Evolutionary conservation across 2,888 invertebrate species (phyloP).

Genomic region (Tetramorium bicarinatum): DNA sequence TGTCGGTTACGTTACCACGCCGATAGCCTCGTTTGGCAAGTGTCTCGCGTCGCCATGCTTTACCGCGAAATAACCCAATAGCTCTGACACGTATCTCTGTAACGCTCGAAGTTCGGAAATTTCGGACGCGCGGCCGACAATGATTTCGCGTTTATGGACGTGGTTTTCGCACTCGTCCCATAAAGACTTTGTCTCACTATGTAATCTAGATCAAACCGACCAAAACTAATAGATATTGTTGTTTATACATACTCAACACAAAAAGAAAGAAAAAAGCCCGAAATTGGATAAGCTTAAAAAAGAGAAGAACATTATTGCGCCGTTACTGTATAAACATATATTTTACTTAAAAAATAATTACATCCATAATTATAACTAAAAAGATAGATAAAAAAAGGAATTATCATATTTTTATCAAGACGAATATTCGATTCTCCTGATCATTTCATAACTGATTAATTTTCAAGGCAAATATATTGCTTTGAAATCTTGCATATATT

Average conservation of each 20-base stretch:
- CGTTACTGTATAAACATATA: not conserved
- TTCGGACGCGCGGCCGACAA: slow-evolving; percentile 41
- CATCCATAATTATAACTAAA: not conserved
- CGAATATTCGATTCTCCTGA: not conserved
- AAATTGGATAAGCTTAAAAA: not conserved
- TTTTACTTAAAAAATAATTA: not conserved
- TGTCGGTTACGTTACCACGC: slow-evolving; percentile 62
- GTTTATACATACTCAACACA: not conserved
- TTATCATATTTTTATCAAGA: not conserved
- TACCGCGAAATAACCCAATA: slow-evolving; percentile 65
- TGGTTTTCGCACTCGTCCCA: slow-evolving; percentile 5
- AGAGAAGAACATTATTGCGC: not conserved
- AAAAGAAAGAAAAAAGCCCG: not conserved
- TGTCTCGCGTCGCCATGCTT: slow-evolving; percentile 56
- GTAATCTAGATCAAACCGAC: not conserved
- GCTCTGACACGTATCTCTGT: slow-evolving; percentile 55
- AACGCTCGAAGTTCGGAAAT: slow-evolving; percentile 47
- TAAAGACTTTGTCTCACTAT: not conserved
- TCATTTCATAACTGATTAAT: not conserved
- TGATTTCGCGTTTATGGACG: slow-evolving; percentile 40
- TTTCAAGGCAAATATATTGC: not conserved
- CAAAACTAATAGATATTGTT: not conserved
- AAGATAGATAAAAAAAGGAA: not conserved
- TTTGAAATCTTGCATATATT: not conserved
- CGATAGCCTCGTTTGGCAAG: slow-evolving; percentile 66